Evolutionary conservation across 1,140 invertebrate species (phyloP).

Genomic region (Ooceraea biroi): DNA sequence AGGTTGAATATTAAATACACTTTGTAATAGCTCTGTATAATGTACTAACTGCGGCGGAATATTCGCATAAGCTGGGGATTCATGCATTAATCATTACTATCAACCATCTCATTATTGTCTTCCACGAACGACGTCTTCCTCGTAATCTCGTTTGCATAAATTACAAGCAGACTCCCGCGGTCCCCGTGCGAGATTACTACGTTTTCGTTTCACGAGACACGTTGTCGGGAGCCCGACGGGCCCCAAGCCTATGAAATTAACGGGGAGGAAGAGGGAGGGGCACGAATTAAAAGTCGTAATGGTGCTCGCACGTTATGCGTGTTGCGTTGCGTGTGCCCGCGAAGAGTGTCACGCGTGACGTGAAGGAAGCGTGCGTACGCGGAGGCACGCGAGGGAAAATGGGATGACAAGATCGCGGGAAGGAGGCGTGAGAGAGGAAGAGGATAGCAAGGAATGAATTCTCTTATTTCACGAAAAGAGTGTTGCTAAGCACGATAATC

Average conservation of each 20-base stretch:
- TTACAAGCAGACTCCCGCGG: constrained; percentile 2
- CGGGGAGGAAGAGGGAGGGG: neutral
- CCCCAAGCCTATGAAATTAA: too few relatives aligned
- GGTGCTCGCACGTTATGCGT: neutral
- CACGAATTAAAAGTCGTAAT: constrained; percentile 64
- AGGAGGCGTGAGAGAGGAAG: neutral
- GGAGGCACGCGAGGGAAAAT: constrained; percentile 67
- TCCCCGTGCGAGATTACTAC: constrained; percentile 28
- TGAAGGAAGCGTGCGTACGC: constrained; percentile 61
- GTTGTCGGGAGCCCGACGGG: neutral
- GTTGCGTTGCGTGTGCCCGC: constrained; percentile 61
- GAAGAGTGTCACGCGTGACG: constrained; percentile 70
- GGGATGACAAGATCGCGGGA: constrained; percentile 4
- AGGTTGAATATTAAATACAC: constrained; percentile 8
- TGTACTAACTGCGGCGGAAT: neutral
- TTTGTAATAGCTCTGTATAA: neutral
- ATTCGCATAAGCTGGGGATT: constrained; percentile 26
- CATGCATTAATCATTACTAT: constrained; percentile 52
- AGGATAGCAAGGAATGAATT: neutral
- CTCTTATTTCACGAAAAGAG: neutral
- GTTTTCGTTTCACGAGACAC: constrained; percentile 40
- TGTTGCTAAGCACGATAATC: neutral
- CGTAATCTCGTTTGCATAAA: constrained; percentile 47
- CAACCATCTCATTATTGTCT: constrained; percentile 45
- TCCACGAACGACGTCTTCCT: constrained; percentile 39